Conservation (phyloP, 2,888 invertebrate species). For the Pheosia gnoma region DNA sequence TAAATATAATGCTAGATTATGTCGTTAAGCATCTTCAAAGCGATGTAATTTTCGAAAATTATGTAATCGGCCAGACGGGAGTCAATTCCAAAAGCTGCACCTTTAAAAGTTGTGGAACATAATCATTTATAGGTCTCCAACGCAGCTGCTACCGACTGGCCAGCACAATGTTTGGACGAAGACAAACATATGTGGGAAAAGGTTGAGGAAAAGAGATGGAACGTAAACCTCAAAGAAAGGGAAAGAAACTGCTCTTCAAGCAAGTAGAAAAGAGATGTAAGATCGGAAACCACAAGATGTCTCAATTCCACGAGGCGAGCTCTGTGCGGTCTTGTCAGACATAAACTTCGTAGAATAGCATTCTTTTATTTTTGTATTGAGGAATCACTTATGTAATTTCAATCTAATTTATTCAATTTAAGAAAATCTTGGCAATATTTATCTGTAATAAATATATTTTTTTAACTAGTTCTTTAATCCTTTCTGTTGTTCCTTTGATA, state of each 20-base stretch:
- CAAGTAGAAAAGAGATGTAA: constrained; percentile 69
- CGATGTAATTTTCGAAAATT: constrained; percentile 19
- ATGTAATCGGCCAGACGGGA: constrained; percentile 39
- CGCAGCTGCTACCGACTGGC: constrained; percentile 80
- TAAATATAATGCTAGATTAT: neutral
- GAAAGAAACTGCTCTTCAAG: constrained; percentile 60
- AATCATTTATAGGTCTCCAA: constrained; percentile 76
- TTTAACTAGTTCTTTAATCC: no score
- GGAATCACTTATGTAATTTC: constrained; percentile 52
- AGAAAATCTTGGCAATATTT: constrained; percentile 19
- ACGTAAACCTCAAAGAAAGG: constrained; percentile 71
- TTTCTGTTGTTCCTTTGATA: no score
- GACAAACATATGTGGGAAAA: constrained; percentile 78
- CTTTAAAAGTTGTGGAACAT: constrained; percentile 71
- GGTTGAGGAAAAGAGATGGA: constrained; percentile 70
- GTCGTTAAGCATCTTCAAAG: neutral
- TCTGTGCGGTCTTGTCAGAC: constrained; percentile 80
- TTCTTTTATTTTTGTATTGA: constrained; percentile 63
- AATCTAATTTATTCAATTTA: constrained; percentile 41
- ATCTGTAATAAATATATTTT: constrained; percentile 4
- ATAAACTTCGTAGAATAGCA: constrained; percentile 74
- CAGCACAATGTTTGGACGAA: constrained; percentile 80
- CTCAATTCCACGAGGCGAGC: constrained; percentile 82
- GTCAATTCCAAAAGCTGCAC: constrained; percentile 51
- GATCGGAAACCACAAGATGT: constrained; percentile 84